These are phyloP conservation scores for Calliphora vomitoria DNA, from an alignment of 2,888 invertebrate species.

Conservation along the genomic window DNA sequence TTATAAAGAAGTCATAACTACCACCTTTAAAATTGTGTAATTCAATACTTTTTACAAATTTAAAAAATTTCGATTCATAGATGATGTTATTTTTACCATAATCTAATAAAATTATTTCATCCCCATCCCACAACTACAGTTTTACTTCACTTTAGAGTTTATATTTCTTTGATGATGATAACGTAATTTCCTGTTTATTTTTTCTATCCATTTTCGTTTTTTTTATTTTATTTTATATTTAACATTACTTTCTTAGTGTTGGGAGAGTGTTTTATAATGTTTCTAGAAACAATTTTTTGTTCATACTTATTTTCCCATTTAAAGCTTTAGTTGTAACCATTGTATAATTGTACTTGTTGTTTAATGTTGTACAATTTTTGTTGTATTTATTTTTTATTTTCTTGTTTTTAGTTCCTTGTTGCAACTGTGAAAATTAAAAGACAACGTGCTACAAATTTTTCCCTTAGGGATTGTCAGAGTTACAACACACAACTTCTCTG, in stretches of 20 bases:
- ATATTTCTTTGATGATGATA: slow-evolving; percentile 80
- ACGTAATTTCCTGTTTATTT: slow-evolving; percentile 81
- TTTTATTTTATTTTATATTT: slow-evolving; percentile 26
- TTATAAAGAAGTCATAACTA: background rate
- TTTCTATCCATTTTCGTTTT: slow-evolving; percentile 44
- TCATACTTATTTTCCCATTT: slow-evolving; percentile 53
- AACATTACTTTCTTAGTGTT: slow-evolving; percentile 68
- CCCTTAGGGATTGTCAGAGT: slow-evolving; percentile 74
- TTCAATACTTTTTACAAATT: slow-evolving; percentile 8
- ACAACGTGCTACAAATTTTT: slow-evolving; percentile 74
- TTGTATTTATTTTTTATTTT: slow-evolving; percentile 14
- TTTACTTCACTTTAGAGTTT: slow-evolving; percentile 49
- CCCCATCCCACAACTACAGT: slow-evolving; percentile 16
- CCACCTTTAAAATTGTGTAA: background rate
- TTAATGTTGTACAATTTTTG: slow-evolving; percentile 43
- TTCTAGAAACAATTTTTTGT: slow-evolving; percentile 76
- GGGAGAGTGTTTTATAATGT: slow-evolving; percentile 80
- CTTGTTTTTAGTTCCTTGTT: slow-evolving; percentile 60
- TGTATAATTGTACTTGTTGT: slow-evolving; percentile 62
- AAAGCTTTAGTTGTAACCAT: slow-evolving; percentile 58
- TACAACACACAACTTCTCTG: slow-evolving; percentile 26
- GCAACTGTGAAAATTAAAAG: slow-evolving; percentile 75
- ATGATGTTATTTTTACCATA: slow-evolving; percentile 31
- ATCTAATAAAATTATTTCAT: slow-evolving; percentile 49
- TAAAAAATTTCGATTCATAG: background rate